phyloP scores from a whole-genome alignment of 23 tunicate species.

The Phallusia fumigata region DNA sequence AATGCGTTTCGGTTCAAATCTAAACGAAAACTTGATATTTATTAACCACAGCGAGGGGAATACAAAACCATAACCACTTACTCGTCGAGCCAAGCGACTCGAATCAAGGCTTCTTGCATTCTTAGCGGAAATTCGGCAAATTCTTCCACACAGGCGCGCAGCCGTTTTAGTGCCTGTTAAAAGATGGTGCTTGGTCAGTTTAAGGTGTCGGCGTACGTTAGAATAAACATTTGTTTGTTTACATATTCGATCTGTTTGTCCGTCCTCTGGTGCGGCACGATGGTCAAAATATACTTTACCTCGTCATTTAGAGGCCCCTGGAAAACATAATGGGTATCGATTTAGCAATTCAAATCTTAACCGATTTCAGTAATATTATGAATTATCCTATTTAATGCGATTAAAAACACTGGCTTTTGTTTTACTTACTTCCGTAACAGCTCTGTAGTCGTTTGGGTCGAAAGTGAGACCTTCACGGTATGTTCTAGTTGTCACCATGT shows the following conservation, averaged over 20 bases:
- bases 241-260: conserved; percentile 59
- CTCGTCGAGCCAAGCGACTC: conserved; percentile 85
- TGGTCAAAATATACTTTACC: conserved; percentile 45
- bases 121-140: conserved; percentile 81
- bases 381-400: not conserved
- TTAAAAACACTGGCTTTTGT: not conserved
- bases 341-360: not conserved
- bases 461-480: conserved; percentile 67
- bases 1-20: conserved; percentile 83
- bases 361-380: not conserved
- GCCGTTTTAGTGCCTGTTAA: conserved; percentile 67
- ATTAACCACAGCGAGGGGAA: no score
- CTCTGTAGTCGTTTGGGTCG: conserved; percentile 72
- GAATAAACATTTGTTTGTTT: not conserved
- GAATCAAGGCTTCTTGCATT: conserved; percentile 72
- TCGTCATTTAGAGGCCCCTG: conserved; percentile 49
- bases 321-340: not conserved
- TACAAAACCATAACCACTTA: no score
- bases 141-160: conserved; percentile 67
- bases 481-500: conserved; percentile 48
- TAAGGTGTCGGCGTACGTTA: not conserved
- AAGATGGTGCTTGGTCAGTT: no score
- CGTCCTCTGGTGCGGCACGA: conserved; percentile 62
- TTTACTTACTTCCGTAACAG: conserved; percentile 30
- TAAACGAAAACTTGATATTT: no score